Conservation (phyloP, 2,113 vertebrate genomes). For the Eptesicus fuscus region DNA sequence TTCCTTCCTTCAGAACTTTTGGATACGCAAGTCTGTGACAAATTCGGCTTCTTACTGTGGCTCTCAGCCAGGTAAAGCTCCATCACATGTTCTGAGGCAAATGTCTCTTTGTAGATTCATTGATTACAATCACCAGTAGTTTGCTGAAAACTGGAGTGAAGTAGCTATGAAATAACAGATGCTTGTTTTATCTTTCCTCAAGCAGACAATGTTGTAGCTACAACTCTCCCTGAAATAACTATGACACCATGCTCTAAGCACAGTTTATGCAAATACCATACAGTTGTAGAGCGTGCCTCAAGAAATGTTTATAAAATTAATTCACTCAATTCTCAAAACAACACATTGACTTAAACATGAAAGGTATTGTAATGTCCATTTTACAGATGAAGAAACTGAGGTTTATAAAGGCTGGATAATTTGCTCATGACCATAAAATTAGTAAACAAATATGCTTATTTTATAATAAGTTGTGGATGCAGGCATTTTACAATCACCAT, state of each 20-base stretch:
- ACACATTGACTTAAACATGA: background rate
- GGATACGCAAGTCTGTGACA: background rate
- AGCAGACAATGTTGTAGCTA: background rate
- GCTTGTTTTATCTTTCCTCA: background rate
- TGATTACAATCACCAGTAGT: slow-evolving; percentile 18
- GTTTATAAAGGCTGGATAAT: background rate
- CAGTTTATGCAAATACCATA: background rate
- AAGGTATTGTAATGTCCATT: background rate
- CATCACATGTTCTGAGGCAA: background rate
- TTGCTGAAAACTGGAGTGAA: slow-evolving; percentile 17
- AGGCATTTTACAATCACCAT: background rate
- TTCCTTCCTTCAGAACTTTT: background rate
- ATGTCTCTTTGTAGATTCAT: background rate
- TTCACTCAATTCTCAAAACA: background rate
- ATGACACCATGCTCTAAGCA: background rate
- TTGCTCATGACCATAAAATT: background rate
- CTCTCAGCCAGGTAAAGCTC: background rate
- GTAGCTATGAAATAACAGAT: slow-evolving; percentile 20
- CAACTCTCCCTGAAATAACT: slow-evolving; percentile 27
- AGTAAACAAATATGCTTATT: background rate
- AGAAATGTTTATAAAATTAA: slow-evolving; percentile 1
- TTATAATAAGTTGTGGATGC: background rate
- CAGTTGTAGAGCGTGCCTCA: background rate
- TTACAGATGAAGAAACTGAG: background rate
- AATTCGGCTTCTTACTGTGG: background rate